Percentiles rank a stretch among this genome's conserved stretches.
These are phyloP conservation scores for Antheraea assamensis DNA, from an alignment of 2,888 invertebrate species.

Conservation along the genomic window DNA sequence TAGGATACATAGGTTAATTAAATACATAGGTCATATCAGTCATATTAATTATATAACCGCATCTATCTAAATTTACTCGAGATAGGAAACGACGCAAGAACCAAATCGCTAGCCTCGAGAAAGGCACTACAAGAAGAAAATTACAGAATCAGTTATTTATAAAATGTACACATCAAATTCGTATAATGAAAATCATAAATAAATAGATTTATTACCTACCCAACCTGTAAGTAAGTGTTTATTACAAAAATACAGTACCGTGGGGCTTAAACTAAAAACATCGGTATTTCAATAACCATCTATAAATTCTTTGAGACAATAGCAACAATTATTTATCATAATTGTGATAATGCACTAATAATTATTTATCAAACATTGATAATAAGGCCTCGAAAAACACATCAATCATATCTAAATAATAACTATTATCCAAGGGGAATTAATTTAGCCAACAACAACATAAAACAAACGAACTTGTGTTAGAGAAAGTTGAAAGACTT, in stretches of 20 bases:
- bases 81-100: neutral
- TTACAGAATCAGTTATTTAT: neutral
- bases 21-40: no score
- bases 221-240: neutral
- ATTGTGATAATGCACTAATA: neutral
- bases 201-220: neutral
- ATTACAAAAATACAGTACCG: neutral
- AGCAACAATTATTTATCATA: neutral
- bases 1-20: no score
- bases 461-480: slow-evolving; percentile 39
- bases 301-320: no score
- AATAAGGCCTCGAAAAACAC: slow-evolving; percentile 14
- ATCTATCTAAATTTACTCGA: neutral
- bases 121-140: neutral
- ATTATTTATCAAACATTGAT: neutral
- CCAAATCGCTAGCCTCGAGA: neutral
- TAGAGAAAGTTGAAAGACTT: slow-evolving; percentile 26
- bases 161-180: neutral
- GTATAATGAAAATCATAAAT: neutral
- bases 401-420: slow-evolving; percentile 55
- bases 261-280: neutral
- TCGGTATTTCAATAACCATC: no score
- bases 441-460: slow-evolving; percentile 47
- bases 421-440: slow-evolving; percentile 47
- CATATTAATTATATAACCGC: no score